These are phyloP conservation scores for Columba janthina DNA, from an alignment of 2,113 vertebrate species.

Conservation along the genomic window DNA sequence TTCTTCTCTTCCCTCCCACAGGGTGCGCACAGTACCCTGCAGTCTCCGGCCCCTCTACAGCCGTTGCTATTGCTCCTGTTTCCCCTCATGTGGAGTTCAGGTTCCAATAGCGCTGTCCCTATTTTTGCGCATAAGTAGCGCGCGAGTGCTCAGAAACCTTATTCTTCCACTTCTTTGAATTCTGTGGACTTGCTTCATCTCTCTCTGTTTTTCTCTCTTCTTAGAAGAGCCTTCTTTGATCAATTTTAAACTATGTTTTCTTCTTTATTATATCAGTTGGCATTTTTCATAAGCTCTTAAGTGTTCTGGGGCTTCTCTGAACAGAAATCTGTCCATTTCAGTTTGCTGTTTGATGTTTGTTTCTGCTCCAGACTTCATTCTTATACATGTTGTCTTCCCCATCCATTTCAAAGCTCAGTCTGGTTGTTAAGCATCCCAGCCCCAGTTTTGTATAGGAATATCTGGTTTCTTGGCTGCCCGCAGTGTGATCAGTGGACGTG, in stretches of 20 bases:
- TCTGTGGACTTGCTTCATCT: background rate
- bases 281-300: background rate
- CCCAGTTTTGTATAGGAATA: background rate
- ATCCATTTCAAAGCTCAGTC: background rate
- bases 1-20: background rate
- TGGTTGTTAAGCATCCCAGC: background rate
- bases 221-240: background rate
- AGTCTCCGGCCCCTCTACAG: background rate
- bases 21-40: background rate
- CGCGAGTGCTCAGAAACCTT: background rate
- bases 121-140: background rate
- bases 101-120: background rate
- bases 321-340: background rate
- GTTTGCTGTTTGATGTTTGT: background rate
- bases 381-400: background rate
- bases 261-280: background rate
- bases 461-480: rapidly evolving
- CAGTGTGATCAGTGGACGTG: background rate
- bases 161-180: background rate
- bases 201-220: background rate
- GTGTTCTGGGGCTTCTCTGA: background rate
- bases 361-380: background rate
- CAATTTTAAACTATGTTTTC: background rate
- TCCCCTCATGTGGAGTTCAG: background rate
- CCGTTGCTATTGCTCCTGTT: background rate